Conservation (phyloP, 1,140 invertebrate species). For the Diachasma alloeum region DNA sequence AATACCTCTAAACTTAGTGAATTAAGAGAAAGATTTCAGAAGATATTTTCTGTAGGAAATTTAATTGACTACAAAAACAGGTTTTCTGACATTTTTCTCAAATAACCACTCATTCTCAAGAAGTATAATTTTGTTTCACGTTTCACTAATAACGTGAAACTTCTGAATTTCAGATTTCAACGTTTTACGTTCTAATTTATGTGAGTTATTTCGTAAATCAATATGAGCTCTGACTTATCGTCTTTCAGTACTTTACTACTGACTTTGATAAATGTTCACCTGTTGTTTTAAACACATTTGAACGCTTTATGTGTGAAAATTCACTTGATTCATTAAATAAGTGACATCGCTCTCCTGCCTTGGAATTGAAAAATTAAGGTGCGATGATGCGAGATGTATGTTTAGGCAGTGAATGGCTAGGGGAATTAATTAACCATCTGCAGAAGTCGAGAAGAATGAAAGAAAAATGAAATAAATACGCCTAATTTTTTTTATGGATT, state of each 20-base stretch:
- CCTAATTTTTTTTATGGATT: neutral
- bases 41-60: too few species aligned
- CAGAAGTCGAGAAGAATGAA: neutral
- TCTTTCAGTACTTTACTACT: neutral
- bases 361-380: slow-evolving; percentile 24
- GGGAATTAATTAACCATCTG: neutral
- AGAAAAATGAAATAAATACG: neutral
- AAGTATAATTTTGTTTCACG: too few species aligned
- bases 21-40: too few species aligned
- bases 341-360: slow-evolving; percentile 25
- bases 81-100: too few species aligned
- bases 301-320: neutral
- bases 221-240: neutral
- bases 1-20: too few species aligned
- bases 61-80: too few species aligned
- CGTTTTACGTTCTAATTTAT: too few species aligned
- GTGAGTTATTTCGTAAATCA: too few species aligned
- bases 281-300: neutral
- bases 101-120: too few species aligned
- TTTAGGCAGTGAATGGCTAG: neutral
- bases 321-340: neutral
- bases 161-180: too few species aligned
- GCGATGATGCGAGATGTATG: slow-evolving; percentile 9
- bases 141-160: too few species aligned
- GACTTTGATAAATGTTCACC: too few species aligned